Evolutionary conservation across 2,113 vertebrate genomes (phyloP).

Genomic region (Bettongia penicillata): DNA sequence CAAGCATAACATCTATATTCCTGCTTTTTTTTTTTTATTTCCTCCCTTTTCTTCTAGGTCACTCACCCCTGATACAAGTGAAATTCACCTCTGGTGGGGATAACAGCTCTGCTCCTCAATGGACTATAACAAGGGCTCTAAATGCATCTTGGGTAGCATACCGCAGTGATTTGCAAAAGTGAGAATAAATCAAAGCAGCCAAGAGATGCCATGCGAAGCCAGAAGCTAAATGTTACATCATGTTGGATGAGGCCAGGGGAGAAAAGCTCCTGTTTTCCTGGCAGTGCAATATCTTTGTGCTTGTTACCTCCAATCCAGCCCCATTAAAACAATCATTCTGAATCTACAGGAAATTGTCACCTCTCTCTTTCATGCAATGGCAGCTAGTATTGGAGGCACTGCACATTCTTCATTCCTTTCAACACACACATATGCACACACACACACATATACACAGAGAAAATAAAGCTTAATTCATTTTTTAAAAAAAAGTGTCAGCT

Average conservation of each 20-base stretch:
- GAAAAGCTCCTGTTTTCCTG: conserved; percentile 77
- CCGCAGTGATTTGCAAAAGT: conserved; percentile 85
- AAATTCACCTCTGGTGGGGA: conserved; percentile 79
- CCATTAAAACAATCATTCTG: conserved; percentile 83
- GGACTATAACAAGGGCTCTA: conserved; percentile 80
- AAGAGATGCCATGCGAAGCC: conserved; percentile 82
- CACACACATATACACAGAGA: conserved; percentile 50
- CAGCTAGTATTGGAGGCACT: conserved; percentile 81
- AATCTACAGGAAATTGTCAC: conserved; percentile 82
- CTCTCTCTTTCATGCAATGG: conserved; percentile 81
- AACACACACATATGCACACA: conserved; percentile 61
- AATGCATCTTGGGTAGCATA: conserved; percentile 81
- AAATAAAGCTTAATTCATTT: conserved; percentile 83
- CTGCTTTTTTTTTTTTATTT: conserved; percentile 57
- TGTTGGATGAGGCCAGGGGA: conserved; percentile 78
- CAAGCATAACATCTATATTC: conserved; percentile 66
- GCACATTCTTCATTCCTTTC: conserved; percentile 82
- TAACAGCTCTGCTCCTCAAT: conserved; percentile 80
- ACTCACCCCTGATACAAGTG: conserved; percentile 73
- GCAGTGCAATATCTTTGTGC: conserved; percentile 79
- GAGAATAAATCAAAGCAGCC: conserved; percentile 85
- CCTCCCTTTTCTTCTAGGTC: conserved; percentile 82
- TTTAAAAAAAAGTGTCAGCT: conserved; percentile 82
- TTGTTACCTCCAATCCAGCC: conserved; percentile 78
- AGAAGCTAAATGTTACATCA: conserved; percentile 87